phyloP scores from a whole-genome alignment of 2,797 vertebrate species.

The Parotocinclus haroldoi region DNA sequence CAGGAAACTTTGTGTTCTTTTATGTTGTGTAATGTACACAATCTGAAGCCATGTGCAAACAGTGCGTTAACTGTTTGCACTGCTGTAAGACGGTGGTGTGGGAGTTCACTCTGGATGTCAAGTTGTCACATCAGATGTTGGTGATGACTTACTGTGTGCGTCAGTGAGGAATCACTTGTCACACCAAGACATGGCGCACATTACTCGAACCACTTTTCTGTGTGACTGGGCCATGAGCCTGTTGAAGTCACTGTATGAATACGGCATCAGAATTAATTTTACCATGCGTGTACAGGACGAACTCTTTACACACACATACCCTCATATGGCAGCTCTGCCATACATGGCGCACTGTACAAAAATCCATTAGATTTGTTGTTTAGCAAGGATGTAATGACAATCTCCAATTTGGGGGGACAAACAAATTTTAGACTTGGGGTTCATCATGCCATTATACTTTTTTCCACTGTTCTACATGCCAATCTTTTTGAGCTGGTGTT shows the following conservation, averaged over 20 bases:
- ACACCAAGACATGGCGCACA: constrained; percentile 7
- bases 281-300: no score
- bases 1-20: neutral
- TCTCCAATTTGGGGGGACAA: no score
- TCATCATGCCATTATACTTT: no score
- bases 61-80: constrained; percentile 8
- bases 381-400: no score
- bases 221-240: neutral
- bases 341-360: no score
- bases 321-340: no score
- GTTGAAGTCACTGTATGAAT: neutral
- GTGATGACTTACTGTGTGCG: constrained; percentile 25
- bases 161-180: constrained; percentile 20
- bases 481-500: no score
- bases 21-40: neutral
- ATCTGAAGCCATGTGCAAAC: neutral
- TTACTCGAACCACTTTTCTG: constrained; percentile 1
- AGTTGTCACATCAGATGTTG: constrained; percentile 19
- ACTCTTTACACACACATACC: no score
- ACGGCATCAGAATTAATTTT: no score
- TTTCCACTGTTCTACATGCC: no score
- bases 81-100: constrained; percentile 2
- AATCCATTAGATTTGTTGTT: no score
- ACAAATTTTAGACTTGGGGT: no score
- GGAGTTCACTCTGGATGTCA: constrained; percentile 12